Conservation (phyloP, 64 coral and sea anemone species). For the Porites australiensis region DNA sequence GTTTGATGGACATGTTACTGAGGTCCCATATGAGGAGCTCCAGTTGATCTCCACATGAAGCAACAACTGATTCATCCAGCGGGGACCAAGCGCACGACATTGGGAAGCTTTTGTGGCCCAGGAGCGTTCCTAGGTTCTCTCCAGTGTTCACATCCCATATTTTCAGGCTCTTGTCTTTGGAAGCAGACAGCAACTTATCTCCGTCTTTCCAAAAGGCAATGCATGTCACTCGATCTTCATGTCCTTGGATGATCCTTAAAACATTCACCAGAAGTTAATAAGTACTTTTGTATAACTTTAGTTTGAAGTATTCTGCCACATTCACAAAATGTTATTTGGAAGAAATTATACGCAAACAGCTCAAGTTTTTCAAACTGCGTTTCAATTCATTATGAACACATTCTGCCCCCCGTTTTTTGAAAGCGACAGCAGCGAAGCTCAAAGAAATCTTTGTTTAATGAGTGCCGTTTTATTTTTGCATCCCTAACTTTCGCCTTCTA, state of each 20-base stretch:
- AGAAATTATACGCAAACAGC: too few relatives aligned
- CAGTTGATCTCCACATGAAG: slow-evolving; percentile 48
- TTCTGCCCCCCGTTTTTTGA: too few relatives aligned
- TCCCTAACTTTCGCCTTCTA: too few relatives aligned
- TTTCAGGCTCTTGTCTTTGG: slow-evolving; percentile 54
- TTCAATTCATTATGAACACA: too few relatives aligned
- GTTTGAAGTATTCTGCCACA: too few relatives aligned
- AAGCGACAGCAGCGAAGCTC: too few relatives aligned
- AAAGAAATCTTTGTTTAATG: too few relatives aligned
- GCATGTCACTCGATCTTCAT: slow-evolving; percentile 58
- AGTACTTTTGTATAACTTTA: not conserved
- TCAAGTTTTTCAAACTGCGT: too few relatives aligned
- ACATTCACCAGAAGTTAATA: not conserved
- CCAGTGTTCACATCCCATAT: slow-evolving; percentile 43
- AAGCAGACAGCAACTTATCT: slow-evolving; percentile 29
- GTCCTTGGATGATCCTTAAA: slow-evolving; percentile 27
- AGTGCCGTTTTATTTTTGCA: too few relatives aligned
- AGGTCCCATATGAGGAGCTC: slow-evolving; percentile 68
- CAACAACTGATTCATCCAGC: slow-evolving; percentile 47
- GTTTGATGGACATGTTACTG: not conserved
- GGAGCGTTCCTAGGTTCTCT: slow-evolving; percentile 1
- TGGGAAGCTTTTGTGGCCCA: slow-evolving; percentile 42
- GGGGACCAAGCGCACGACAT: slow-evolving; percentile 64
- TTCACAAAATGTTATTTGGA: too few relatives aligned
- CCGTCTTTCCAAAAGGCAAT: slow-evolving; percentile 50